Evolutionary conservation across 1,140 invertebrate genomes (phyloP).

Genomic region (Eupristina koningsbergeri): DNA sequence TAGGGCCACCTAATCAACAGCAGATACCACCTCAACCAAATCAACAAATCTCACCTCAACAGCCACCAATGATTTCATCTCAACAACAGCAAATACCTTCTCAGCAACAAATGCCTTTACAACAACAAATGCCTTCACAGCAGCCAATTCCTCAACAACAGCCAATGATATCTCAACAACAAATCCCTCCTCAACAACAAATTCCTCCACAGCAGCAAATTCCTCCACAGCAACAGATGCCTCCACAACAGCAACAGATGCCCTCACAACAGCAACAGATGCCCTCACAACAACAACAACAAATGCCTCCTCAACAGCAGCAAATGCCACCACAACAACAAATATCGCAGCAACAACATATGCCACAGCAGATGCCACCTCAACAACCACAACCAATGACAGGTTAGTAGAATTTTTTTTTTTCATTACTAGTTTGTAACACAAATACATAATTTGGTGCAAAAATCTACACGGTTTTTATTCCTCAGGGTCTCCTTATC

Average conservation of each 20-base stretch:
- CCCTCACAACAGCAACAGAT: conserved; percentile 22
- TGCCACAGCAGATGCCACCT: conserved; percentile 41
- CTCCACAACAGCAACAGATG: conserved; percentile 45
- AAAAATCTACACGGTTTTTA: conserved; percentile 31
- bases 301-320: not conserved
- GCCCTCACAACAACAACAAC: conserved; percentile 45
- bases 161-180: conserved; percentile 37
- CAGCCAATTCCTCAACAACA: conserved; percentile 35
- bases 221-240: conserved; percentile 32
- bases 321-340: conserved; percentile 24
- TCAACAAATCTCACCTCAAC: no score
- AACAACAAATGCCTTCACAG: conserved; percentile 26
- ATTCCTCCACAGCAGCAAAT: conserved; percentile 32
- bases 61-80: no score
- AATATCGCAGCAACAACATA: conserved; percentile 34
- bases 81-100: no score
- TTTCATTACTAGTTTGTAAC: not conserved
- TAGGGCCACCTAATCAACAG: conserved; percentile 39
- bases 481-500: conserved; percentile 49
- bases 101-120: conserved; percentile 45
- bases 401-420: conserved; percentile 20
- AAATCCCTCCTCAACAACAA: conserved; percentile 20
- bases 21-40: no score
- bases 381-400: conserved; percentile 43
- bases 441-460: not conserved